Evolutionary conservation across 1,140 invertebrate genomes (phyloP).

Genomic region (Parasteatoda tepidariorum): DNA sequence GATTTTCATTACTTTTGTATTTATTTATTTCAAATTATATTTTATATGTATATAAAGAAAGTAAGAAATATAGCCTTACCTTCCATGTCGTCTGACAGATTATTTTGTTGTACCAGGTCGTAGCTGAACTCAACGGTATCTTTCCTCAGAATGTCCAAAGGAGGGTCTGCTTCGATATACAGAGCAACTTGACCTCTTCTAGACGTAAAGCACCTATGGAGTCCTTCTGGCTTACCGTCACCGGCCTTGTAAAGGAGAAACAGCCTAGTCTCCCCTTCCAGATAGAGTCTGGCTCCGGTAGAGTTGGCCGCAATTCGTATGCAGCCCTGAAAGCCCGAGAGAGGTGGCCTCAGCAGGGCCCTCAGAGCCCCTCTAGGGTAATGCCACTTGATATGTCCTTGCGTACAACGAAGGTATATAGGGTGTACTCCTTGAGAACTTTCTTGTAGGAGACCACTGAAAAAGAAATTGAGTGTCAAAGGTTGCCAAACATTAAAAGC

Average conservation of each 20-base stretch:
- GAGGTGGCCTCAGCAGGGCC: constrained; percentile 73
- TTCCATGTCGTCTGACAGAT: constrained; percentile 73
- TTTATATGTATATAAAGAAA: too few species aligned
- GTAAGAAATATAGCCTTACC: too few species aligned
- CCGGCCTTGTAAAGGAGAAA: constrained; percentile 73
- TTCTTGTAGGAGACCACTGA: constrained; percentile 12
- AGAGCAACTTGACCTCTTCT: constrained; percentile 77
- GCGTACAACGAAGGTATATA: constrained; percentile 80
- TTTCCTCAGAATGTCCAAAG: constrained; percentile 69
- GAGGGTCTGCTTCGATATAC: constrained; percentile 76
- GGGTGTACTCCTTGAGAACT: constrained; percentile 76
- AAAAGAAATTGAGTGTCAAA: not conserved
- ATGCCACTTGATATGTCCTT: constrained; percentile 78
- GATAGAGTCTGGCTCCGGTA: constrained; percentile 75
- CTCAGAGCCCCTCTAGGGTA: constrained; percentile 81
- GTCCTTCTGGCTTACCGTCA: constrained; percentile 63
- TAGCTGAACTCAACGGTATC: constrained; percentile 76
- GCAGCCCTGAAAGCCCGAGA: constrained; percentile 76
- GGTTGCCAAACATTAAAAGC: not conserved
- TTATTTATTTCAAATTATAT: too few species aligned
- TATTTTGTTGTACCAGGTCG: constrained; percentile 73
- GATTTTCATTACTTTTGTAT: too few species aligned
- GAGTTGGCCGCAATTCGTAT: constrained; percentile 71
- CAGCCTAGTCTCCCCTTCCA: constrained; percentile 77
- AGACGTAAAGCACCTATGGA: constrained; percentile 75